Evolutionary conservation across 2,113 vertebrate genomes (phyloP).

Genomic region (Macaca fascicularis): T2T-MFA8v1.1 NC_088393.1:45152001-45152500

Average conservation of each 20-base stretch:
- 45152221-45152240: background rate
- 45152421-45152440: background rate
- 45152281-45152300: background rate
- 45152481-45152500: rapidly evolving
- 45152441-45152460: background rate
- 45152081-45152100: background rate
- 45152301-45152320: background rate
- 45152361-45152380: background rate
- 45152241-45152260: background rate
- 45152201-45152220: background rate
- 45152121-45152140: background rate
- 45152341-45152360: background rate
- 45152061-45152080: background rate
- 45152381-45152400: background rate
- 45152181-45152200: background rate
- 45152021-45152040: background rate
- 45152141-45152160: background rate
- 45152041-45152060: background rate
- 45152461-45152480: background rate
- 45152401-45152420: rapidly evolving
- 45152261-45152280: background rate
- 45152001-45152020: background rate
- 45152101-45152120: background rate
- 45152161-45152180: background rate
- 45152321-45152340: background rate